Percentiles rank a stretch among this genome's conserved stretches.
Evolutionary conservation across 2,888 invertebrate species (phyloP).

Genomic region (Urechis unicinctus): DNA sequence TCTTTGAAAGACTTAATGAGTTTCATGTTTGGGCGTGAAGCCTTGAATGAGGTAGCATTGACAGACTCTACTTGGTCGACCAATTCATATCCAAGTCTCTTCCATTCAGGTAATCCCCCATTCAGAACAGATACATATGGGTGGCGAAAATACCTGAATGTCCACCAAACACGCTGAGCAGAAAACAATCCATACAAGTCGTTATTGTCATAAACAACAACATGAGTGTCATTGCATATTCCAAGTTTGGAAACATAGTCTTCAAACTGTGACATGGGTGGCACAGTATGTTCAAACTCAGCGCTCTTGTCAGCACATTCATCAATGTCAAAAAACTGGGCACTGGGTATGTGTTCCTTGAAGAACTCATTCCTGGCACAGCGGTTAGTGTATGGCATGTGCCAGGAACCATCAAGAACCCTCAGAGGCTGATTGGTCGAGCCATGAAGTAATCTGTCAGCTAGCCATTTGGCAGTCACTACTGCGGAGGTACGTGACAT

Average conservation of each 20-base stretch:
- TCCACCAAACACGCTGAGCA: constrained; percentile 43
- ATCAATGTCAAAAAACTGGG: constrained; percentile 42
- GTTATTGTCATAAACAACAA: constrained; percentile 41
- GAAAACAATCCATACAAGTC: constrained; percentile 31
- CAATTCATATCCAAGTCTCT: constrained; percentile 19
- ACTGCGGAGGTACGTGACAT: constrained; percentile 3
- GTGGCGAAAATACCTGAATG: constrained; percentile 40
- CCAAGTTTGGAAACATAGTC: constrained; percentile 38
- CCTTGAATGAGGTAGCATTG: constrained; percentile 22
- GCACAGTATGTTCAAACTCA: constrained; percentile 35
- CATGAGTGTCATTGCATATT: constrained; percentile 34
- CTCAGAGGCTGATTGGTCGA: constrained; percentile 15
- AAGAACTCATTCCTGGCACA: constrained; percentile 29
- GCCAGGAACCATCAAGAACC: constrained; percentile 40
- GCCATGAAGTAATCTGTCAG: constrained; percentile 5
- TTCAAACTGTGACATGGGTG: constrained; percentile 29
- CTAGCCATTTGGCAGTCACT: constrained; percentile 13
- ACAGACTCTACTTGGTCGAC: constrained; percentile 13
- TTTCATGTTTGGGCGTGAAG: constrained; percentile 19
- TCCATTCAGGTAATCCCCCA: constrained; percentile 40
- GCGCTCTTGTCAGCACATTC: constrained; percentile 32
- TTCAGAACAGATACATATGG: constrained; percentile 32
- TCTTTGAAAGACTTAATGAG: constrained; percentile 34
- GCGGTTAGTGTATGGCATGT: constrained; percentile 30
- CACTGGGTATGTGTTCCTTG: constrained; percentile 38